Evolutionary conservation across 1,140 invertebrate genomes (phyloP), one percentile per base, ranked within the genome.

Genomic region (Drosophila bipectinata): DNA sequence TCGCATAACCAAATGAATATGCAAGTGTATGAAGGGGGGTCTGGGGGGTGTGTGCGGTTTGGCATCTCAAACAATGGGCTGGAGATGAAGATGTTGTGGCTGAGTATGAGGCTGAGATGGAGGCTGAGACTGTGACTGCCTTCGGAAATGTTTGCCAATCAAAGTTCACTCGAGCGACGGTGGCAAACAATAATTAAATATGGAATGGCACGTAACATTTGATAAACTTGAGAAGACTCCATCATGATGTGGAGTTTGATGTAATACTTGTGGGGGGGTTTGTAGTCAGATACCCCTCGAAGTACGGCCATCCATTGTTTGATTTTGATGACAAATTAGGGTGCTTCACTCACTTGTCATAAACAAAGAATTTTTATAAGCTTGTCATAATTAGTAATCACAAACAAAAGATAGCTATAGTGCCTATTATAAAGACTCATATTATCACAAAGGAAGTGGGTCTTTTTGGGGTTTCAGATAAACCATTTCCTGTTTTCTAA

Each of bases 1-100:
- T 66, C 66, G 55, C 60, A 69, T 28, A 67, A 67, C 32, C 62
- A 59, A 69, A 72, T 69, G 69, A 58, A 72, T 72, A 60, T 72
- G 34, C 56, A 61, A 49, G 57, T 15, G n/a, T 34, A 26, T 21
- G 21, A 2, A 21, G 24, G 9, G 44, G 63, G 32, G 41, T 30
- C 8, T 10, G 18, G 18, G 18, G 18, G 18, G 34, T 10, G 28
- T 55, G 24, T 58, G 63, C 34, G 64, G 52, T 37, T 57, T 44
- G 52, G 47, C 47, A 30, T 59, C 63, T 64, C 47, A 64, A 49
- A 67, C 63, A 67, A 67, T 67, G 63, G 63, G 47, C 63, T 51
- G 62, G 30, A 51, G 30, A 48, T 67, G 54, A 48, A 37, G 56
- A 64, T 60, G 47, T 8, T 32, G 26, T 1, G 6, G 26, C 26